Conservation (phyloP, 1,140 invertebrate species). For the Trypoxylus dichotomus region DNA sequence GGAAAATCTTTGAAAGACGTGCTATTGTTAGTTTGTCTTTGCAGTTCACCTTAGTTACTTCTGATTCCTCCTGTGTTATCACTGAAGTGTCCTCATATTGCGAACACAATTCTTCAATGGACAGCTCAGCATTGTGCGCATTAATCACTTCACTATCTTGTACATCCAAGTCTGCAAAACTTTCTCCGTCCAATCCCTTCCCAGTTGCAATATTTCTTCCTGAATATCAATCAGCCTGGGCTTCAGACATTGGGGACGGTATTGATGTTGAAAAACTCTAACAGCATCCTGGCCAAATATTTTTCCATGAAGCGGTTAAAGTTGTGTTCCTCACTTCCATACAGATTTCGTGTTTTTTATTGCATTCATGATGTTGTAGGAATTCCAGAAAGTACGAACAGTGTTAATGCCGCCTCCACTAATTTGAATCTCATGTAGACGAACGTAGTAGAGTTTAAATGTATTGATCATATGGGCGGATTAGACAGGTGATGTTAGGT, state of each 20-base stretch:
- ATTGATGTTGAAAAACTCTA: neutral
- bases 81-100: too few species aligned
- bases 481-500: constrained; percentile 51
- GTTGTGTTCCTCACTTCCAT: too few species aligned
- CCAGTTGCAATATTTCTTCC: too few species aligned
- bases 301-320: too few species aligned
- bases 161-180: neutral
- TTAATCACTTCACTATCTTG: neutral
- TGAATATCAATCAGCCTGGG: neutral
- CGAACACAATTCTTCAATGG: too few species aligned
- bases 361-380: too few species aligned
- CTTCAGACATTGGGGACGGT: neutral
- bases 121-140: too few species aligned
- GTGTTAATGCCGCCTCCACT: constrained; percentile 11
- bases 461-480: constrained; percentile 53
- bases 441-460: constrained; percentile 37
- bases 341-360: too few species aligned
- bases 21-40: constrained; percentile 2
- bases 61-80: too few species aligned
- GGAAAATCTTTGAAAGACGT: neutral
- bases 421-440: constrained; percentile 25
- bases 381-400: too few species aligned
- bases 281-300: too few species aligned
- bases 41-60: neutral
- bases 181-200: too few species aligned